These are phyloP conservation scores for Nephrocerus scutellatus DNA, from an alignment of 2,888 invertebrate species.

Conservation along the genomic window DNA sequence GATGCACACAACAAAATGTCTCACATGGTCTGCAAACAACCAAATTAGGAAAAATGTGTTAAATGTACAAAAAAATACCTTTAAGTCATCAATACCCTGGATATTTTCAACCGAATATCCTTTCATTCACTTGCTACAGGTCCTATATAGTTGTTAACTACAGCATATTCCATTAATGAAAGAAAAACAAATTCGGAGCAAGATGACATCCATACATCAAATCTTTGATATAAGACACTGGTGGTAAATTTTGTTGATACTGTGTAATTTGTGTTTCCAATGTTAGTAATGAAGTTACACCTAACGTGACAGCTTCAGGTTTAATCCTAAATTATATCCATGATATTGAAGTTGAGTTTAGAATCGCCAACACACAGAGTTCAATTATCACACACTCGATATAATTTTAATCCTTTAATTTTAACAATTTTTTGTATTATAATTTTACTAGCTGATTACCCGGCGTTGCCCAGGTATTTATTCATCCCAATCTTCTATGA, in stretches of 20 bases:
- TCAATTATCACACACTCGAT: too few species aligned
- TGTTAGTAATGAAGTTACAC: slow-evolving; percentile 74
- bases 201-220: slow-evolving; percentile 83
- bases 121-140: slow-evolving; percentile 75
- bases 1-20: slow-evolving; percentile 68
- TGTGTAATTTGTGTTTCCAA: slow-evolving; percentile 83
- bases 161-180: slow-evolving; percentile 77
- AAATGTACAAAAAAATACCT: slow-evolving; percentile 49
- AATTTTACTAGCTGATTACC: too few species aligned
- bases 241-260: slow-evolving; percentile 74
- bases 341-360: too few species aligned
- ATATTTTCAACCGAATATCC: slow-evolving; percentile 76
- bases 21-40: slow-evolving; percentile 54
- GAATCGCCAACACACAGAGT: too few species aligned
- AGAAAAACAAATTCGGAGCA: slow-evolving; percentile 80
- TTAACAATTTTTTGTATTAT: too few species aligned
- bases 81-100: slow-evolving; percentile 64
- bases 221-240: slow-evolving; percentile 81
- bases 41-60: neutral
- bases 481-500: too few species aligned
- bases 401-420: too few species aligned
- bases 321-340: slow-evolving; percentile 93
- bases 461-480: too few species aligned
- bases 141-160: slow-evolving; percentile 75
- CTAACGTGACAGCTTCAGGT: slow-evolving; percentile 78